Evolutionary conservation across 64 coral and sea anemone genomes (phyloP), one percentile per base, ranked within the genome.

Genomic region (Astreopora myriophthalma): DNA sequence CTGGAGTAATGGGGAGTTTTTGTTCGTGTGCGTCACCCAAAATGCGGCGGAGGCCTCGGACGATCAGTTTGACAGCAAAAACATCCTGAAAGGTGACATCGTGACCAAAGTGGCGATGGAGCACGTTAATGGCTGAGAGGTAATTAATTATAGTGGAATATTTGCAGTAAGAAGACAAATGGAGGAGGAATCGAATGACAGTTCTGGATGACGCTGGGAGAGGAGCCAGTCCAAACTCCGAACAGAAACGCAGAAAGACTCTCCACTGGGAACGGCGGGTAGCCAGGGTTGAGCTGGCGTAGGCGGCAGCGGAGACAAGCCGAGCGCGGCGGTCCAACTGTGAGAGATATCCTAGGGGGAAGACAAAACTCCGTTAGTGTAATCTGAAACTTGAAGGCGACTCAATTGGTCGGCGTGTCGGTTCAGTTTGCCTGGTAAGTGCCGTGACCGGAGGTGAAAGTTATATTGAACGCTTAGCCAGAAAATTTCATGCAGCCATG

Each of bases 11-110:
- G n/a, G n/a, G n/a, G n/a, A n/a, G n/a, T n/a, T n/a, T n/a, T n/a
- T n/a, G n/a, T n/a, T n/a, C n/a, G n/a, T n/a, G n/a, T n/a, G n/a
- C n/a, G n/a, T n/a, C n/a, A n/a, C n/a, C n/a, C n/a, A n/a, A n/a
- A n/a, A n/a, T n/a, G n/a, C 13, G 0, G 34, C 52, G 17, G 10
- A 84, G 79, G 32, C 79, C 52, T n/a, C 30, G 80, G 63, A 67
- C n/a, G 62, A 65, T 84, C 0, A 35, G 62, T 57, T 65, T 84
- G 23, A 84, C 36, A 40, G 19, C 55, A 42, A 84, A 84, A 40
- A 8, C 51, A 37, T 38, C 80, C 62, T 84, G 55, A 85, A 85
- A 64, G 80, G 80, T 84, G 30, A 84, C 79, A 67, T 52, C 7
- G 38, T 84, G 23, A 14, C 57, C 31, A 24, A 66, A 34, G 24